Evolutionary conservation across 2,113 vertebrate species (phyloP), one percentile per base, ranked within the genome.

Genomic region (Otis tarda): DNA sequence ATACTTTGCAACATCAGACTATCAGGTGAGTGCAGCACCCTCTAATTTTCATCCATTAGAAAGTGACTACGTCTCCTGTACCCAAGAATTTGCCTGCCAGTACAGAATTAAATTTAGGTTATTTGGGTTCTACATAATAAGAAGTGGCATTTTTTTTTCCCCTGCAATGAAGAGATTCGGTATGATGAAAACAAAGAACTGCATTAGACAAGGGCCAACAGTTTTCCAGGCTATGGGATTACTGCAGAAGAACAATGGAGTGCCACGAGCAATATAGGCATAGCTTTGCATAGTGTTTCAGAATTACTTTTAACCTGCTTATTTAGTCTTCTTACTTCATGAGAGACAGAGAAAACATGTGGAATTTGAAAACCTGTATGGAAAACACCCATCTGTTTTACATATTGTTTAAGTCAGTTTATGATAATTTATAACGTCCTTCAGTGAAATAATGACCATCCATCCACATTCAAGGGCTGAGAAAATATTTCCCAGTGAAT

Each of bases 1-100:
- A 99, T 31, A 98, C 98, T 17, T 91, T 99, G 86, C 98, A 99
- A 93, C 98, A 97, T 9, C 99, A 99, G 95, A 99, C 98, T 90
- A 98, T 99, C 97, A 98, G 99, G 99, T 99, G 93, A 97, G 98
- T 87, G 67, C 50, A 17, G 13, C 0, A 35, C 50, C 15, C 25
- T 17, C 24, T 24, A 19, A 1, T 87, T 22, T n/a, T 16, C 27
- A n/a, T 1, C 10, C 15, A 5, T 14, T 50, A 16, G 18, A n/a
- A 22, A 9, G 3, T 1, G 13, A 35, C 8, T 14, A 6, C 2
- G 41, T 20, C 35, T 63, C 61, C 23, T 17, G n/a, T 13, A 10
- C 35, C 49, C 2, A 2, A n/a, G 37, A 73, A 39, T 52, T 60
- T 81, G 25, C 20, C 71, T 87, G 15, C 56, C 43, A 47, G 24